Conservation (phyloP, 2,113 vertebrate species). For the Acrocephalus arundinaceus region DNA sequence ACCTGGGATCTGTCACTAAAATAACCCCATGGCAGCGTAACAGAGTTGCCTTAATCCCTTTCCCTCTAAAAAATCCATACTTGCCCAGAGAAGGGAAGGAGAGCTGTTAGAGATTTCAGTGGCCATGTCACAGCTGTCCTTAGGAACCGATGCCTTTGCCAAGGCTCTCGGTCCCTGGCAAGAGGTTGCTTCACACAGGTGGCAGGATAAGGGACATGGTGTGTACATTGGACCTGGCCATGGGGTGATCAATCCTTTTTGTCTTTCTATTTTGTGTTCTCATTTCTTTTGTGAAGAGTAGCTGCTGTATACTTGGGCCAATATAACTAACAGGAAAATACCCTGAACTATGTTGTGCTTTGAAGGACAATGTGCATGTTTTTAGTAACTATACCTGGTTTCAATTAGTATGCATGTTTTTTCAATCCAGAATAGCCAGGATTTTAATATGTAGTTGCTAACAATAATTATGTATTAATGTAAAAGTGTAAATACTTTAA, state of each 20-base stretch:
- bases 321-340: background rate
- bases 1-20: background rate
- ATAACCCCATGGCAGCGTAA: background rate
- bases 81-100: background rate
- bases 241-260: background rate
- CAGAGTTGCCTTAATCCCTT: background rate
- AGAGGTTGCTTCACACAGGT: background rate
- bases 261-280: background rate
- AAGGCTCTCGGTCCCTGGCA: background rate
- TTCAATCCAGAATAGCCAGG: background rate
- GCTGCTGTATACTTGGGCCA: background rate
- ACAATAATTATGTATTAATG: background rate
- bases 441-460: background rate
- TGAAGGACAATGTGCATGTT: background rate
- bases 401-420: background rate
- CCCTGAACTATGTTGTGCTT: background rate
- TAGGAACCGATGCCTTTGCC: background rate
- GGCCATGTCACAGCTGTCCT: rapidly evolving
- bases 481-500: background rate
- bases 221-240: background rate
- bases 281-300: background rate
- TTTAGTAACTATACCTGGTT: background rate
- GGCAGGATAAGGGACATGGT: background rate
- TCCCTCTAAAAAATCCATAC: background rate
- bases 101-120: background rate